Base-by-base conservation (phyloP, 2,797 vertebrate genomes). In the Melanotaenia boesemani region DNA sequence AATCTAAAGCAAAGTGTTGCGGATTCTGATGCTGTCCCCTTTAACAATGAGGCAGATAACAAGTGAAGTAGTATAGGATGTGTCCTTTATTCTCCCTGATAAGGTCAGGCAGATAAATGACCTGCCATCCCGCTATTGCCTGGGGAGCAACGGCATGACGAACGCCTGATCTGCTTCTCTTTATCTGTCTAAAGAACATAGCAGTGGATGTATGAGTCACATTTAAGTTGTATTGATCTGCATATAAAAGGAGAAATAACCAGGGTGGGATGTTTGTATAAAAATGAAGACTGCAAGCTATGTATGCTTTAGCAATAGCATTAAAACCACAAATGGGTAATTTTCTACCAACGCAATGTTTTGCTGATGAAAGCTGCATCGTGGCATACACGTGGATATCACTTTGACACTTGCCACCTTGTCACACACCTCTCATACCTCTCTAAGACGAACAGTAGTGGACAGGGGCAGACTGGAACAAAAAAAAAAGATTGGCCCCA, bases 81-180 rank as follows among this genome's bases (percentile, higher is more conserved):
- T 54, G 78, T 77, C 85, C 85, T 83, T 80, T 77, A 67, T 67
- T 36, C 74, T 46, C 36, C 0, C 26, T 5, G 77, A 71, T 66
- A 80, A 88, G 88, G 83, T 90, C 81, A 55, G 59, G 22, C 63
- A 83, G 85, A 85, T 61, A 71, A 82, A 88, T 28, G 79, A 81
- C 50, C 81, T 80, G 86, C 69, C 84, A 74, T 59, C 24, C 22
- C 1, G 24, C 10, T 5, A 24, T 65, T 68, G 75, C 71, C 77
- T 54, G 62, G 78, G 76, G 79, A 84, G 60, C 12, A 46, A 57
- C 16, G 69, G 69, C 69, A 68, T 80, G 83, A 81, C 57, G 2
- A 57, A 76, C 34, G 28, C 46, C 73, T 74, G 71, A 76, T 79
- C 67, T 63, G 70, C 72, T 64, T 62, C 74, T 72, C 13, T 56